Evolutionary conservation across 2,113 vertebrate species (phyloP), one percentile per base, ranked within the genome.

Genomic region (Microcebus tavaratra): DNA sequence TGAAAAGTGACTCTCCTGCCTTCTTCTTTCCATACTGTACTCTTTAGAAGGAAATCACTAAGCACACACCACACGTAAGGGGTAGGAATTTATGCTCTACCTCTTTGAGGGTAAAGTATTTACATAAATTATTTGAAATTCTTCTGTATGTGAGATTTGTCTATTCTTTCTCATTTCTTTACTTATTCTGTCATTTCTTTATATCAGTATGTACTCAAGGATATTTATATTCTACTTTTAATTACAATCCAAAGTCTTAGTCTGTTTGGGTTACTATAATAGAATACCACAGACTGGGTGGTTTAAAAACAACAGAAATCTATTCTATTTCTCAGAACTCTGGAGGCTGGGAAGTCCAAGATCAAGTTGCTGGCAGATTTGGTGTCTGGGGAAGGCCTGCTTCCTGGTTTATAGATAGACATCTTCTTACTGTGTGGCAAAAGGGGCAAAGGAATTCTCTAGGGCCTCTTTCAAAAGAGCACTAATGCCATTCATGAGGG

Each of bases 201-300:
- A 12, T 67, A 85, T 76, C 12, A 57, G 0, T 88, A 36, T 78
- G 18, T 17, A 87, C 27, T 92, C 72, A 88, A 29, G 61, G 36
- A 63, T 85, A 79, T 93, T 91, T 95, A 67, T 94, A 91, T 84
- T 75, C 48, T 88, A 42, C 23, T 94, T 95, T 87, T 86, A 36
- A 31, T 78, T 95, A 80, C 80, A 90, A 96, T 91, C 65, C 45
- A 48, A 65, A 76, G 20, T 82, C 48, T 81, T 61, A 27, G 39
- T 88, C 29, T 82, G 39, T 83, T 50, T 50, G 55, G 70, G 59
- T 18, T 48, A 55, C 20, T 70, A 27, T 70, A 20, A 50, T 59
- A n/a, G 70, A 67, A 39, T 55, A 55, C 48, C n/a, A n/a, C 61
- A 76, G 39, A 31, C 34, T 27, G 17, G 5, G 21, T 68, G 61